Base-by-base conservation (phyloP, 2,113 vertebrate species). In the Rhinopomastus cyanomelas region DNA sequence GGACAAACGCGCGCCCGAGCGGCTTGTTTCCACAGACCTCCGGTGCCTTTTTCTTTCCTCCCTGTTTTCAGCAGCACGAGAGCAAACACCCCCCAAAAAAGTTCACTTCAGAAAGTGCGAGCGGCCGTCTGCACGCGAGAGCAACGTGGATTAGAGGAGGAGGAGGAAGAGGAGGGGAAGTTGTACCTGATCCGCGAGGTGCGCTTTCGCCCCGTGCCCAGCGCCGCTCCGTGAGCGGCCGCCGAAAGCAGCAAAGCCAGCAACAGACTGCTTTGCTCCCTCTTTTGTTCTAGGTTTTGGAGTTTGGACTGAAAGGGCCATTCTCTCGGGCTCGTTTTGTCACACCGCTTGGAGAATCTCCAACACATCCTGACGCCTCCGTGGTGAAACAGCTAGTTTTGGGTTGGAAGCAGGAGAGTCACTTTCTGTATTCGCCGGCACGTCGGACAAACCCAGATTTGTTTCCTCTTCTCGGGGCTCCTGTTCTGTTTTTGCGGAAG, bases 141-240 rank as follows among this genome's bases (percentile, higher is more conserved):
- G n/a, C n/a, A 96, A 96, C 11, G 95, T 16, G 18, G 59, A 22
- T 91, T 87, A 93, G 87, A 85, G 92, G 93, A 87, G 85, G 29
- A 72, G 20, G 27, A 81, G 97, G 86, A 96, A 97, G 92, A 93
- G 56, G 73, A 93, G 93, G 90, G 87, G 91, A 95, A 96, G 77
- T 80, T 97, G 97, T 97, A 97, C 97, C 97, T 98, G 97, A 91
- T 97, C 94, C 69, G 96, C 97, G 96, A 97, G 95, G 94, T 97
- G 96, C 95, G 81, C 91, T 96, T 97, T 97, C 97, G 97, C 92
- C 94, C 94, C 96, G 91, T 92, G 93, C 95, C 97, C 97, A 90
- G 95, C 75, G 96, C 84, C 97, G 97, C 67, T 96, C 95, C 86
- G 82, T 94, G 79, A 95, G 88, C 90, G 96, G 92, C 19, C 94